A percentile compares a stretch with the other conserved stretches of the same genome.
Conservation (phyloP, 2,113 vertebrate species). For the Rhea americana region DNA sequence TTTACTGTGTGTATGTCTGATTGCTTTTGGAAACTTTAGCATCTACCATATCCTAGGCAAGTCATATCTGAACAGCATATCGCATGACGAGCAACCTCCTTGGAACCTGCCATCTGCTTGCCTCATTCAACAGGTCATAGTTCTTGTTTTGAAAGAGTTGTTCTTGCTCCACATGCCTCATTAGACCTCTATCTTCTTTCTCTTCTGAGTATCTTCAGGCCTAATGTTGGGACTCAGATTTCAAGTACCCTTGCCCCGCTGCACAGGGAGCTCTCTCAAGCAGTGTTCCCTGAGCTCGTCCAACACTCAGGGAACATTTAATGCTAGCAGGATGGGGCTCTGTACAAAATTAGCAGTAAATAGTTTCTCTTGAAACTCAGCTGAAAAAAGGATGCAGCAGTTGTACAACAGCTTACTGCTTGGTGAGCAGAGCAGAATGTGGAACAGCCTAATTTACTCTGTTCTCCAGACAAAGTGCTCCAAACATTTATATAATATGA, state of each 20-base stretch:
- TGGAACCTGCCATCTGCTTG: neutral
- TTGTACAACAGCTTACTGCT: neutral
- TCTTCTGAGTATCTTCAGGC: neutral
- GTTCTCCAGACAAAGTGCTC: neutral
- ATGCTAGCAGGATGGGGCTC: neutral
- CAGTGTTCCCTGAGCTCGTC: neutral
- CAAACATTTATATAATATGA: neutral
- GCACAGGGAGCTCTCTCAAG: neutral
- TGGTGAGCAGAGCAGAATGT: neutral
- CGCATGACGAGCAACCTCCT: neutral
- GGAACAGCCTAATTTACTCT: neutral
- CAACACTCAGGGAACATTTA: neutral
- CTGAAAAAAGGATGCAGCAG: neutral
- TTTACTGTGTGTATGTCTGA: neutral
- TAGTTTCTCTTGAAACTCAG: neutral
- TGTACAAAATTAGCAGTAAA: neutral
- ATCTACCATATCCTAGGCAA: neutral
- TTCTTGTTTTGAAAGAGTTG: neutral
- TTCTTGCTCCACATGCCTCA: neutral
- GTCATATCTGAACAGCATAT: neutral
- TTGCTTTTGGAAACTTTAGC: neutral
- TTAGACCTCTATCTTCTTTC: neutral
- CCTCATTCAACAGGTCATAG: fast-evolving
- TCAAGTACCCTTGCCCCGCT: neutral
- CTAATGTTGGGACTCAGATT: neutral